Conservation (phyloP, 1,140 invertebrate species). For the Aphaenogaster ashmeadi region DNA sequence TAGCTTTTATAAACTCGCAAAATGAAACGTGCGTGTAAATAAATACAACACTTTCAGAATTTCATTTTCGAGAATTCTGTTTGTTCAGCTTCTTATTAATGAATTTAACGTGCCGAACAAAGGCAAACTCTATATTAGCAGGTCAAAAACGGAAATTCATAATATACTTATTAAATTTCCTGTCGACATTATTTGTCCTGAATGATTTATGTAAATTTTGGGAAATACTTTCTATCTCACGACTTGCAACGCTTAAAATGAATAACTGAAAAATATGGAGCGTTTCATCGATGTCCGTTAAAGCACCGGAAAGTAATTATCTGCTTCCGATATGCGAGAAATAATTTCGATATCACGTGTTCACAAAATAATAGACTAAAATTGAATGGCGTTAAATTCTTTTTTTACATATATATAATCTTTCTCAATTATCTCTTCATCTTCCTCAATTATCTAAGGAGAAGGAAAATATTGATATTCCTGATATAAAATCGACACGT, state of each 20-base stretch:
- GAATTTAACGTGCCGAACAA: background rate
- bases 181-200: background rate
- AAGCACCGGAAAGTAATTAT: slow-evolving; percentile 13
- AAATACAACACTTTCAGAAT: background rate
- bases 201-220: background rate
- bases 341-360: background rate
- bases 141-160: background rate
- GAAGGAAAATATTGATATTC: background rate
- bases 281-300: background rate
- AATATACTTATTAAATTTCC: background rate
- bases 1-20: no score
- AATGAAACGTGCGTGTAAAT: no score
- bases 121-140: background rate
- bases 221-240: background rate
- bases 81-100: background rate
- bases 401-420: no score
- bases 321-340: background rate
- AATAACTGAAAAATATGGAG: background rate
- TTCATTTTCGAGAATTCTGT: background rate
- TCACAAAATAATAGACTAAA: background rate
- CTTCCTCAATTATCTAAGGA: background rate
- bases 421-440: background rate
- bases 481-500: background rate
- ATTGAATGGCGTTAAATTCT: background rate
- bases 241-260: background rate